These are phyloP conservation scores for Spialia ferax DNA, from an alignment of 2,888 invertebrate genomes.

Conservation along the genomic window DNA sequence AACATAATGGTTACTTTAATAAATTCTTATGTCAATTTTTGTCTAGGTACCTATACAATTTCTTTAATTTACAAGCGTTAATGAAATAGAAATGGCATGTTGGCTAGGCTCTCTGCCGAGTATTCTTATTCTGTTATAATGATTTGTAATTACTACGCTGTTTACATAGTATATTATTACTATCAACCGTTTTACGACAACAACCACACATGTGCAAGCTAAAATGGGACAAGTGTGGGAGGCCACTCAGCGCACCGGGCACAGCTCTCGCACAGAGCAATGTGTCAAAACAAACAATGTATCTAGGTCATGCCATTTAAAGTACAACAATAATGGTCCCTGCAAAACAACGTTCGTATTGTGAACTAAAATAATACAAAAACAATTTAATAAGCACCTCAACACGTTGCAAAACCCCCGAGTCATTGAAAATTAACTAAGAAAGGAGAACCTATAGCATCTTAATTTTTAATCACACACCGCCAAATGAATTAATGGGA, in stretches of 20 bases:
- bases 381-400: constrained; percentile 68
- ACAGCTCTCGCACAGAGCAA: constrained; percentile 41
- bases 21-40: too few species aligned
- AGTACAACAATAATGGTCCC: constrained; percentile 12
- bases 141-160: constrained; percentile 41
- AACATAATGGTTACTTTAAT: too few species aligned
- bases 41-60: too few species aligned
- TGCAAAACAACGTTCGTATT: constrained; percentile 16
- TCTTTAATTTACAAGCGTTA: too few species aligned
- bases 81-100: too few species aligned
- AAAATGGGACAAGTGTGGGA: constrained; percentile 81
- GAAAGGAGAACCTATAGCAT: constrained; percentile 54
- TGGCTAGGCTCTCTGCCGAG: too few species aligned
- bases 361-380: constrained; percentile 35
- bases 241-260: constrained; percentile 48
- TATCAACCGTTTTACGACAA: constrained; percentile 40
- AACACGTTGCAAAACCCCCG: constrained; percentile 51
- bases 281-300: constrained; percentile 69
- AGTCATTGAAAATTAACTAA: constrained; percentile 63
- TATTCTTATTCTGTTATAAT: neutral
- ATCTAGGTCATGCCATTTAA: constrained; percentile 62
- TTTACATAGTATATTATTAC: constrained; percentile 49
- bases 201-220: constrained; percentile 66
- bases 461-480: constrained; percentile 78
- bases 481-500: constrained; percentile 62